phyloP scores from a whole-genome alignment of 2,797 vertebrate genomes.

The Hydrolagus colliei region DNA sequence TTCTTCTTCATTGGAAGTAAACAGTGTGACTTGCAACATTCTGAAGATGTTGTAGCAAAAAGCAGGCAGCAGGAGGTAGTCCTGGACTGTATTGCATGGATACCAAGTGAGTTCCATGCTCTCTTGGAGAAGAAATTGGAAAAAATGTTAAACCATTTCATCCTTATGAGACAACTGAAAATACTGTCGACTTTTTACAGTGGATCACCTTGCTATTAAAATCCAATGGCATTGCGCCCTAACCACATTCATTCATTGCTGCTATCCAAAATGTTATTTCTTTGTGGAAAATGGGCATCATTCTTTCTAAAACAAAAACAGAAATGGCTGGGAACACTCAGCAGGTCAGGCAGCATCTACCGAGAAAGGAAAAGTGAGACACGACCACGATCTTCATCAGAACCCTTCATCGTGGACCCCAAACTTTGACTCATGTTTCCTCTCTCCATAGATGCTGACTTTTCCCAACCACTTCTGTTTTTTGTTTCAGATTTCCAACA shows the following conservation, averaged over 20 bases:
- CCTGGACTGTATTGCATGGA: neutral
- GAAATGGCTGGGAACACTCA: too few species aligned
- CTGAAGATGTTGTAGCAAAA: slow-evolving; percentile 11
- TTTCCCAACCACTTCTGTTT: too few species aligned
- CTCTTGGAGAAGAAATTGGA: neutral
- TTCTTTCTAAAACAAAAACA: too few species aligned
- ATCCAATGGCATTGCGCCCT: too few species aligned
- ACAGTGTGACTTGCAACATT: neutral
- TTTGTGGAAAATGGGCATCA: slow-evolving; percentile 6
- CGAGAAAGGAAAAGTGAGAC: too few species aligned
- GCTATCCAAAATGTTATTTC: neutral
- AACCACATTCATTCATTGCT: neutral
- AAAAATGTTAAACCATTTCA: too few species aligned
- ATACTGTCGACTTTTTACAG: neutral
- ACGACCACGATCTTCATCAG: too few species aligned
- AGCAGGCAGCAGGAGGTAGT: neutral
- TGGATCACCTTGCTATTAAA: neutral
- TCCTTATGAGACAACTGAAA: neutral
- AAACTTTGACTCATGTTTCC: too few species aligned
- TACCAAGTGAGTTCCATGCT: neutral
- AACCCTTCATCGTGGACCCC: too few species aligned
- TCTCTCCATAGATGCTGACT: too few species aligned
- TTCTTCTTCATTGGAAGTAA: neutral
- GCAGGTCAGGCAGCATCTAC: too few species aligned
- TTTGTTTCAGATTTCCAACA: too few species aligned